A percentile compares a stretch with the other conserved stretches of the same genome.
Conservation (phyloP, 2,888 invertebrate genomes). For the Cosmia trapezina region DNA sequence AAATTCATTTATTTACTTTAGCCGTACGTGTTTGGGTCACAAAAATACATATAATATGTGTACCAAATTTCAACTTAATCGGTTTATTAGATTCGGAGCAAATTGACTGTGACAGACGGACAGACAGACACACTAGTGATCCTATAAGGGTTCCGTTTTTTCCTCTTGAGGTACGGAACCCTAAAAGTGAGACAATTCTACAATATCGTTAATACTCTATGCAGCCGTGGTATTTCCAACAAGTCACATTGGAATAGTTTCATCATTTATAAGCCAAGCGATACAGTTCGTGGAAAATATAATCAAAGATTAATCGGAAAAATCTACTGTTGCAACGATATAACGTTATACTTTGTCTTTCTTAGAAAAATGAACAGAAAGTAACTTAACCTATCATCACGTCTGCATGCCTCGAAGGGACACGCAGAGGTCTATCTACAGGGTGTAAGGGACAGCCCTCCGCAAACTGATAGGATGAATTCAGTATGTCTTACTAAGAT, state of each 20-base stretch:
- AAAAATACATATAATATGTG: no score
- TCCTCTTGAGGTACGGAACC: no score
- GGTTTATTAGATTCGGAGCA: no score
- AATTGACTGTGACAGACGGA: no score
- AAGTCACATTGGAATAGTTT: conserved; percentile 7
- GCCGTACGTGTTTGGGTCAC: no score
- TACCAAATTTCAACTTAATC: no score
- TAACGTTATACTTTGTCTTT: conserved; percentile 7
- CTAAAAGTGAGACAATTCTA: conserved; percentile 5
- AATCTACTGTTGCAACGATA: background rate
- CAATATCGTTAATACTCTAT: background rate
- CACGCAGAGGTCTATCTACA: background rate
- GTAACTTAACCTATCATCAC: background rate
- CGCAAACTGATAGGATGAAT: no score
- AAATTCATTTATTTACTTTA: no score
- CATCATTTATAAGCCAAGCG: conserved; percentile 20
- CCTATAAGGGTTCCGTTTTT: no score
- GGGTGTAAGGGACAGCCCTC: no score
- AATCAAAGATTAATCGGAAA: conserved; percentile 36
- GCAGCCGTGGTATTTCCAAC: conserved; percentile 13
- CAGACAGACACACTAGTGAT: no score
- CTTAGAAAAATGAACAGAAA: conserved; percentile 15
- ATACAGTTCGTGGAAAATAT: conserved; percentile 37
- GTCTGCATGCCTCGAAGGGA: background rate
- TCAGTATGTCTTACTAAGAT: no score